These are phyloP conservation scores for Bryconaethiops microstoma DNA, from an alignment of 2,797 vertebrate genomes.

Conservation along the genomic window DNA sequence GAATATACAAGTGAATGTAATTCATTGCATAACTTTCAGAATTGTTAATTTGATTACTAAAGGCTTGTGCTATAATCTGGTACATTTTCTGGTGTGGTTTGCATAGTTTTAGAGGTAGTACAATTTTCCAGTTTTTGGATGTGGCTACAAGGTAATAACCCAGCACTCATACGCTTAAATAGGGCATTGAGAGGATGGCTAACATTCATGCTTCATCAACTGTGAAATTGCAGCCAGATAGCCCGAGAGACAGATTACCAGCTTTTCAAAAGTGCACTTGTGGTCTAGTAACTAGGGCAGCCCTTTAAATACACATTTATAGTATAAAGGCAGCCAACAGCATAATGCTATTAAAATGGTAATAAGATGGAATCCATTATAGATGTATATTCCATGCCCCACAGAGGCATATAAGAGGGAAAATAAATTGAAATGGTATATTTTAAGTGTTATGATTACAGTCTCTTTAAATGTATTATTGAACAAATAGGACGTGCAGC, in stretches of 20 bases:
- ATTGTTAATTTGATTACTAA: not conserved
- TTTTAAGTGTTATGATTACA: not conserved
- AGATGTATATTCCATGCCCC: not conserved
- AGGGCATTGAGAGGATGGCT: not conserved
- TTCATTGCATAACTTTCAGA: not conserved
- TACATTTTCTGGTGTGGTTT: not conserved
- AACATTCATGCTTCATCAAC: slow-evolving; percentile 4
- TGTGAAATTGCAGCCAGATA: not conserved
- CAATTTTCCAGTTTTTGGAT: not conserved
- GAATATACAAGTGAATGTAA: not conserved
- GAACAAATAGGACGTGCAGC: not conserved
- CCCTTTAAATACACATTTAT: not conserved
- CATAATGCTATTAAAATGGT: not conserved
- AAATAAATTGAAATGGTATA: too few species aligned
- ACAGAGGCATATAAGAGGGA: not conserved
- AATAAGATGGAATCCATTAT: not conserved
- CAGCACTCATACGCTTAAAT: not conserved
- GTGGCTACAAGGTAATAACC: not conserved
- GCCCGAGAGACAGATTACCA: not conserved
- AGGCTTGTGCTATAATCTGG: not conserved
- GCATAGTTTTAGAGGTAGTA: not conserved
- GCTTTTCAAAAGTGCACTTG: not conserved
- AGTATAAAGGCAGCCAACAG: not conserved
- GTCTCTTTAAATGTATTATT: not conserved
- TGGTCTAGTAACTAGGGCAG: slow-evolving; percentile 1